phyloP scores from a whole-genome alignment of 2,113 vertebrate genomes.

The Toxostoma redivivum region DNA sequence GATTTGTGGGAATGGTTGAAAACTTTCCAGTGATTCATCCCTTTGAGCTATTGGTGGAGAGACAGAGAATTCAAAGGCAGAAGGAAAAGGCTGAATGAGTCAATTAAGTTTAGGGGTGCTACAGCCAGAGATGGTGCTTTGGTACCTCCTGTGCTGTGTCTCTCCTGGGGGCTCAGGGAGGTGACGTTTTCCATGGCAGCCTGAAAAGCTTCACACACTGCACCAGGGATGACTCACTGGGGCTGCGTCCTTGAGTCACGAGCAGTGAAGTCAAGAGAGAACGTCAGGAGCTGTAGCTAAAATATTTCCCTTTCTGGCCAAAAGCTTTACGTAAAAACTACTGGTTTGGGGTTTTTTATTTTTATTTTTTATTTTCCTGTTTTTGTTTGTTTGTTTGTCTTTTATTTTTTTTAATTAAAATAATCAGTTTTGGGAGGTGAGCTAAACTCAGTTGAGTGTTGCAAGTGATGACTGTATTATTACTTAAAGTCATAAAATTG shows the following conservation, averaged over 20 bases:
- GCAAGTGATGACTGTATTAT: not conserved
- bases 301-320: not conserved
- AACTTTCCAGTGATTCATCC: not conserved
- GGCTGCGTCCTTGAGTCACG: accelerated
- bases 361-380: not conserved
- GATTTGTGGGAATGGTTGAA: not conserved
- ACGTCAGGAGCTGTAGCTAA: not conserved
- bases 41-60: not conserved
- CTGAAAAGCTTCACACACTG: not conserved
- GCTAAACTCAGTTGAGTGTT: not conserved
- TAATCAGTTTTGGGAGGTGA: not conserved
- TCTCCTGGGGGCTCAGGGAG: not conserved
- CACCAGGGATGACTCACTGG: not conserved
- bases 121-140: not conserved
- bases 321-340: not conserved
- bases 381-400: too few relatives aligned
- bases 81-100: not conserved
- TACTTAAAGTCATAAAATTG: not conserved
- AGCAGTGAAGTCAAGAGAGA: not conserved
- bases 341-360: not conserved
- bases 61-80: not conserved
- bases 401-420: not conserved
- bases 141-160: not conserved
- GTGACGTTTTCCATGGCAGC: not conserved
- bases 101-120: not conserved